Conservation (phyloP, 2,113 vertebrate species). For the Scartelaos histophorus region DNA sequence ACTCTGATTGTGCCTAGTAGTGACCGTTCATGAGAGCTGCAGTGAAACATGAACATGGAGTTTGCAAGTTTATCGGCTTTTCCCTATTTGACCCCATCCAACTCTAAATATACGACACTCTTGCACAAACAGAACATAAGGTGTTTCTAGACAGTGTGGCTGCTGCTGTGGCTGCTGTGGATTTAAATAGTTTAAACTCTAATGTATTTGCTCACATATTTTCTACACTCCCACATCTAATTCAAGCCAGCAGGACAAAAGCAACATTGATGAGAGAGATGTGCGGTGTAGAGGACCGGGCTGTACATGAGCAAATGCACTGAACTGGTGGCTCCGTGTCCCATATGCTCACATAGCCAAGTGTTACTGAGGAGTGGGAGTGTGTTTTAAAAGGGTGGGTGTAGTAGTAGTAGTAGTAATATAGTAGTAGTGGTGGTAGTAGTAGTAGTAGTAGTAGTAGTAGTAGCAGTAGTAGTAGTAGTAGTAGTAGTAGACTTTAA, state of each 20-base stretch:
- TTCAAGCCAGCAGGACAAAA: conserved; percentile 58
- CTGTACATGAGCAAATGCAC: conserved; percentile 38
- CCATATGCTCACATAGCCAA: background rate
- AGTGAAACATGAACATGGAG: background rate
- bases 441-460: background rate
- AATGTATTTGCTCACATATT: conserved; percentile 30
- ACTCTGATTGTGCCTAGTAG: background rate
- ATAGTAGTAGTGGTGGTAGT: no score
- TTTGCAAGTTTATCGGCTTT: background rate
- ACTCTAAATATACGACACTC: background rate
- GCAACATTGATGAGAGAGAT: conserved; percentile 64
- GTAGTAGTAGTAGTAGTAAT: background rate
- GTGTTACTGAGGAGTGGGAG: background rate
- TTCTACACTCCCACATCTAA: conserved; percentile 49
- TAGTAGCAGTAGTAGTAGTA: background rate
- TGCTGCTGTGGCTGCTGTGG: conserved; percentile 8
- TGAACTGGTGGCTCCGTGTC: conserved; percentile 16
- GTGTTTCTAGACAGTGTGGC: background rate
- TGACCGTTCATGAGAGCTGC: background rate
- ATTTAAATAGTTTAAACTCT: conserved; percentile 13
- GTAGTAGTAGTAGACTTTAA: background rate
- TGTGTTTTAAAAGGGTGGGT: background rate
- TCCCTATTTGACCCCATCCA: background rate
- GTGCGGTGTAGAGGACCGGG: conserved; percentile 32
- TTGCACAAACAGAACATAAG: background rate